Evolutionary conservation across 2,888 invertebrate genomes (phyloP).

Genomic region (Ornithoptera priamus): DNA sequence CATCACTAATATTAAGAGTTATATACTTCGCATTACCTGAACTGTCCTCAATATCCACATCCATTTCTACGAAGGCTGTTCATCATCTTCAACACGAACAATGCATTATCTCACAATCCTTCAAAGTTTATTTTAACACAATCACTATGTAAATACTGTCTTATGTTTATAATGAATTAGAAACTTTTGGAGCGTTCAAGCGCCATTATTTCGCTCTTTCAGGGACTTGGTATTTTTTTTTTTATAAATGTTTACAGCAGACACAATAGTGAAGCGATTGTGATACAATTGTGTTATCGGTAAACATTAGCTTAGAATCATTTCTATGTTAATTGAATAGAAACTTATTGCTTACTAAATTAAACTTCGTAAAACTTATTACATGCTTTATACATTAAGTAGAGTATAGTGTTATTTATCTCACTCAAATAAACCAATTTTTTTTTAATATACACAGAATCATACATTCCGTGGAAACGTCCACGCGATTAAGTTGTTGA

Average conservation of each 20-base stretch:
- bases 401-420: no score
- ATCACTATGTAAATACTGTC: not conserved
- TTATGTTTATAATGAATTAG: conserved; percentile 7
- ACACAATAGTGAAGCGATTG: conserved; percentile 16
- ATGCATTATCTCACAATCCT: no score
- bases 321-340: no score
- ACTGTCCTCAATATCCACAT: conserved; percentile 23
- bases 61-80: conserved; percentile 16
- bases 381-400: no score
- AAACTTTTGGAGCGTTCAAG: conserved; percentile 3
- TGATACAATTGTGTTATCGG: conserved; percentile 12
- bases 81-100: conserved; percentile 17
- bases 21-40: conserved; percentile 18
- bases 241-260: conserved; percentile 8
- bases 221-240: conserved; percentile 11
- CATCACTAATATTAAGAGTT: not conserved
- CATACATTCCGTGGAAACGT: no score
- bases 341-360: no score
- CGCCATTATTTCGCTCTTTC: conserved; percentile 11
- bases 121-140: conserved; percentile 16
- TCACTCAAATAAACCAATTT: no score
- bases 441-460: no score
- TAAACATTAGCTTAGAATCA: not conserved
- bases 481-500: no score
- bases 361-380: no score